These are phyloP conservation scores for Antrozous pallidus DNA, from an alignment of 2,797 vertebrate genomes.

Conservation along the genomic window DNA sequence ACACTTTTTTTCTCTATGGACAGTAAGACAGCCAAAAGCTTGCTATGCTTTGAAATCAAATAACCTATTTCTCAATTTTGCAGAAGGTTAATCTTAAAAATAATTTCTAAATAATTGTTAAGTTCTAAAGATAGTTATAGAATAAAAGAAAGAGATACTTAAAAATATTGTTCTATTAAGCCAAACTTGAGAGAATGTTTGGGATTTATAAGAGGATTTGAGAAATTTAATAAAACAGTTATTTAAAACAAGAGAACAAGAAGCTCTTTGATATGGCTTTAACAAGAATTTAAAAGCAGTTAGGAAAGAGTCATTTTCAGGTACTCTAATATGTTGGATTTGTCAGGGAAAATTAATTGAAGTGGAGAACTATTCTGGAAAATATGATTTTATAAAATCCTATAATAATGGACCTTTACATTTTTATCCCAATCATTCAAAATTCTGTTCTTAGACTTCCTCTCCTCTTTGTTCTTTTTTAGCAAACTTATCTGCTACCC, in stretches of 20 bases:
- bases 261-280: slow-evolving; percentile 45
- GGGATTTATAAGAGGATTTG: slow-evolving; percentile 61
- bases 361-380: slow-evolving; percentile 25
- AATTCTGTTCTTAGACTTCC: not conserved
- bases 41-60: slow-evolving; percentile 22
- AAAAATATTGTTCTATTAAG: not conserved
- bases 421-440: not conserved
- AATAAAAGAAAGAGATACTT: slow-evolving; percentile 40
- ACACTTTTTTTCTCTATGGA: not conserved
- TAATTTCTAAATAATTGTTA: slow-evolving; percentile 51
- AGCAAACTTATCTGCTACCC: not conserved
- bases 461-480: not conserved
- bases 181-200: slow-evolving; percentile 1
- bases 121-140: slow-evolving; percentile 27
- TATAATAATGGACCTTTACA: not conserved
- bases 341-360: not conserved
- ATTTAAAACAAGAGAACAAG: slow-evolving; percentile 58
- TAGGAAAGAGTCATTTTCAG: slow-evolving; percentile 25
- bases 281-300: not conserved
- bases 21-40: not conserved
- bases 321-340: slow-evolving; percentile 15
- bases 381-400: slow-evolving; percentile 23
- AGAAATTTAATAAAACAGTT: slow-evolving; percentile 51
- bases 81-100: slow-evolving; percentile 35
- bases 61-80: slow-evolving; percentile 41